Evolutionary conservation across 2,113 vertebrate species (phyloP).

Genomic region (Coregonus clupeaformis): DNA sequence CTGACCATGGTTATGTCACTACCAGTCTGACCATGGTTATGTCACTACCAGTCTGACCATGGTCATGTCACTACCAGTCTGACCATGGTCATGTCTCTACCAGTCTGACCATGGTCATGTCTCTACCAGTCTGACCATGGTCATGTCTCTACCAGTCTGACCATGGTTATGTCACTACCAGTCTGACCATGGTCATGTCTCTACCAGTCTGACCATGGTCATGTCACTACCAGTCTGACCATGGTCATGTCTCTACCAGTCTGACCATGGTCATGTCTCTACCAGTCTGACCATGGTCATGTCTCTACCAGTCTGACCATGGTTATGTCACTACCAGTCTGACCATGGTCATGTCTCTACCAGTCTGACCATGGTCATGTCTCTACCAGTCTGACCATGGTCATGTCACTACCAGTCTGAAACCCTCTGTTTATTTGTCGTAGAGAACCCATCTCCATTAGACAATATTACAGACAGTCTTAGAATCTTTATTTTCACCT

Average conservation of each 20-base stretch:
- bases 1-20: too few species aligned
- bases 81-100: too few species aligned
- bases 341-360: background rate
- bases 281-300: too few species aligned
- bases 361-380: background rate
- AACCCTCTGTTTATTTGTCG: too few species aligned
- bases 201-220: too few species aligned
- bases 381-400: background rate
- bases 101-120: too few species aligned
- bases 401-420: constrained; percentile 51
- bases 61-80: too few species aligned
- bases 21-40: too few species aligned
- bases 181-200: constrained; percentile 48
- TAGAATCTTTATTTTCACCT: background rate
- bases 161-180: too few species aligned
- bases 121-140: too few species aligned
- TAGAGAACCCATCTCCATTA: background rate
- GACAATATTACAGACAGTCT: background rate
- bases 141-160: too few species aligned
- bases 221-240: background rate
- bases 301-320: background rate
- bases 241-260: background rate
- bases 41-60: too few species aligned
- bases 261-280: background rate
- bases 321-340: background rate